A percentile compares a stretch with the other conserved stretches of the same genome.
Conservation (phyloP, 2,888 invertebrate genomes). For the Danaus chrysippus region DNA sequence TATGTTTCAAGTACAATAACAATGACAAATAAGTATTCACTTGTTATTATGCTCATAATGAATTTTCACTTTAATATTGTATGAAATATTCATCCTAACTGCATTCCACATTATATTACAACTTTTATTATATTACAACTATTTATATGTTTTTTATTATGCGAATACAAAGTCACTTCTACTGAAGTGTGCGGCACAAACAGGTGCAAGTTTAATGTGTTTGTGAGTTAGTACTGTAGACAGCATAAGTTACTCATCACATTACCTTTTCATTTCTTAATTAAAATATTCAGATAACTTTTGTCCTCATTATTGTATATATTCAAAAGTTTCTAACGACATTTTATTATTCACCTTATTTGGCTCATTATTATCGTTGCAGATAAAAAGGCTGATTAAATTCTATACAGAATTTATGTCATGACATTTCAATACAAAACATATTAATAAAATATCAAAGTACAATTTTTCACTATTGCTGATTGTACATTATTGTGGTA, state of each 20-base stretch:
- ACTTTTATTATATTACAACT: constrained; percentile 3
- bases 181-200: constrained; percentile 41
- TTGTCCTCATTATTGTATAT: neutral
- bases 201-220: too few relatives aligned
- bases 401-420: too few relatives aligned
- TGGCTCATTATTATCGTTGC: too few relatives aligned
- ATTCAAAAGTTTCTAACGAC: too few relatives aligned
- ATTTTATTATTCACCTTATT: too few relatives aligned
- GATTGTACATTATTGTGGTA: constrained; percentile 18
- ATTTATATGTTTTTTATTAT: too few relatives aligned
- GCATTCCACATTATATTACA: neutral
- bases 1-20: too few relatives aligned
- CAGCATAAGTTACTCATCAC: constrained; percentile 31
- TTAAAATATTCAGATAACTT: neutral
- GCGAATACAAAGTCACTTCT: constrained; percentile 20
- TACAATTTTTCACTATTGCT: neutral
- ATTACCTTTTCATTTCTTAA: neutral
- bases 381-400: too few relatives aligned
- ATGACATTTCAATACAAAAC: too few relatives aligned
- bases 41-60: too few relatives aligned
- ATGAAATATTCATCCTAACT: neutral
- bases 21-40: too few relatives aligned
- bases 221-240: constrained; percentile 30
- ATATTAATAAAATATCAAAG: too few relatives aligned
- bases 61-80: neutral